Evolutionary conservation across 1,140 invertebrate genomes (phyloP), one percentile per base, ranked within the genome.

Genomic region (Linepithema humile): DNA sequence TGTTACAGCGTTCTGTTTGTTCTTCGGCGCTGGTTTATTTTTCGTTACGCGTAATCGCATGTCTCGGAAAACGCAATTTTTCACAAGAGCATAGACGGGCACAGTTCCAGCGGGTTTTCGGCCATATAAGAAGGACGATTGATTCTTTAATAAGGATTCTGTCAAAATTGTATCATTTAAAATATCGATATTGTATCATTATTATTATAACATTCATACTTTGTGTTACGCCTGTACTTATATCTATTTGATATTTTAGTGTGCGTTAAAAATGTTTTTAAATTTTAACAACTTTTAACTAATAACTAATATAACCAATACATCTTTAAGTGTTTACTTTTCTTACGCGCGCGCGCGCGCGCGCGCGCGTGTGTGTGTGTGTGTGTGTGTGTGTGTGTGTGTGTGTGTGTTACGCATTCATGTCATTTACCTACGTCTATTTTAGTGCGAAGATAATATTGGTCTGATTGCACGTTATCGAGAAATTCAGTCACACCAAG

Each of bases 81-180:
- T 95, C 20, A 96, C 94, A 43, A 96, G 91, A 7, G 96, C 95
- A 83, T 96, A 96, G 72, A 96, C 94, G 15, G 96, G 96, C 5
- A 96, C 95, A 3, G 91, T 88, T n/a, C 92, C 91, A 45, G 93
- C 87, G 17, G 96, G 96, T 92, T 96, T 95, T 60, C 94, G 93
- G 0, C 96, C 96, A 85, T 96, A 95, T 4, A 96, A 85, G 84
- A 96, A 96, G 2, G 96, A 96, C 23, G 94, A 92, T 53, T 93
- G 92, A 83, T 96, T 94, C 77, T 92, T 87, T 64, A 96, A 86
- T n/a, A 96, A 88, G 65, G 91, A 85, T 69, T 95, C 95, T 70
- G 91, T 20, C 26, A 35, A 85, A 10, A 45, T 50, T 32, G 0
- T 6, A n/a, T 20, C 10, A 26, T 50, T 60, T 53, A 23, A 73